A percentile compares a stretch with the other conserved stretches of the same genome.
Conservation (phyloP, 1,140 invertebrate species). For the Diorhabda sublineata region DNA sequence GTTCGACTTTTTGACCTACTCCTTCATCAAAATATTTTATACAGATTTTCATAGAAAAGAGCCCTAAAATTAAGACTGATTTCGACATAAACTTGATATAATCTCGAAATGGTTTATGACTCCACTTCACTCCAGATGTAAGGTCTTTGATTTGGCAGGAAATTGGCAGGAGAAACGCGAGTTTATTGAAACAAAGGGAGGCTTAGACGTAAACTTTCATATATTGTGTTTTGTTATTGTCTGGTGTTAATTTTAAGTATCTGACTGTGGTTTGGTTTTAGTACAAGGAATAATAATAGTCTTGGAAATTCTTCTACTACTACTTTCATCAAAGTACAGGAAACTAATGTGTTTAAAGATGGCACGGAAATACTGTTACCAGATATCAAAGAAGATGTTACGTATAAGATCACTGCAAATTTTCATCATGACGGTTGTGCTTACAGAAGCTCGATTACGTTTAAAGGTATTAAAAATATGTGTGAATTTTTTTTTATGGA, state of each 20-base stretch:
- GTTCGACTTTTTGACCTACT: no score
- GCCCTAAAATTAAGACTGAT: no score
- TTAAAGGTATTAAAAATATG: conserved; percentile 3
- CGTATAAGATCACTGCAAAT: conserved; percentile 5
- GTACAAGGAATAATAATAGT: neutral
- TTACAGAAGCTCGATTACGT: neutral
- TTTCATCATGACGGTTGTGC: conserved; percentile 10
- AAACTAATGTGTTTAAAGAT: neutral
- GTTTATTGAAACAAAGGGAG: no score
- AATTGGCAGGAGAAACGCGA: no score
- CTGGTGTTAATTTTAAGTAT: neutral
- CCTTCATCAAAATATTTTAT: no score
- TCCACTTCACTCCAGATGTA: no score
- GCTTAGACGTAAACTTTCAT: no score
- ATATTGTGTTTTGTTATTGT: neutral
- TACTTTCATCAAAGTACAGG: conserved; percentile 5
- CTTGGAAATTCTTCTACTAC: neutral
- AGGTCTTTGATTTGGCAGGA: no score
- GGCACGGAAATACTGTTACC: conserved; percentile 4
- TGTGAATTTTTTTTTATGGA: neutral
- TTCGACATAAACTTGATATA: no score
- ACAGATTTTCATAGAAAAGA: no score
- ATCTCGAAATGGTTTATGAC: no score
- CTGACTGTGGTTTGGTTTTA: neutral
- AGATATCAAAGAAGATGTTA: conserved; percentile 10